Conservation (phyloP, 2,113 vertebrate species). For the Semicossyphus pulcher region DNA sequence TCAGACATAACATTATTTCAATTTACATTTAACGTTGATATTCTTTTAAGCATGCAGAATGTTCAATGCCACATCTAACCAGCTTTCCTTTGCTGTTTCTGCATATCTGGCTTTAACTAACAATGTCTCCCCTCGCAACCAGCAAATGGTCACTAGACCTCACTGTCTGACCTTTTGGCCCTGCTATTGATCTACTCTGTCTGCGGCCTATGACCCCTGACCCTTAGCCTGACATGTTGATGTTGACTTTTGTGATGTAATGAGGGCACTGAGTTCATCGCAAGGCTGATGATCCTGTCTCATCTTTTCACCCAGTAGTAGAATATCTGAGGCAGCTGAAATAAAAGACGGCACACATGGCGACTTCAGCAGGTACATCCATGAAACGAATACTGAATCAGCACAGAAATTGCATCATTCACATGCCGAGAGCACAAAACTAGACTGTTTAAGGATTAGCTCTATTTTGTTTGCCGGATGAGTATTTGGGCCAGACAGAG, state of each 20-base stretch:
- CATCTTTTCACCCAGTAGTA: not conserved
- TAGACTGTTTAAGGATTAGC: conserved; percentile 38
- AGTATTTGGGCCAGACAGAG: conserved; percentile 36
- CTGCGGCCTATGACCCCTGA: conserved; percentile 76
- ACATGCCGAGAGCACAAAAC: conserved; percentile 53
- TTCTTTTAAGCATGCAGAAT: not conserved
- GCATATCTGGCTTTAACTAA: conserved; percentile 66
- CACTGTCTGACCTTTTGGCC: conserved; percentile 75
- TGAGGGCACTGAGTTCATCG: conserved; percentile 40
- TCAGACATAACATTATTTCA: conserved; percentile 2
- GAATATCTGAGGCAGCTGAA: conserved; percentile 18
- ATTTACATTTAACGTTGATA: conserved; percentile 6
- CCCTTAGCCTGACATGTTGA: conserved; percentile 53
- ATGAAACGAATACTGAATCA: conserved; percentile 49
- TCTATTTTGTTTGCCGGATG: conserved; percentile 39
- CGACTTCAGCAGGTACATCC: conserved; percentile 34
- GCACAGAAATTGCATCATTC: conserved; percentile 60
- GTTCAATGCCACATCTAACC: conserved; percentile 33
- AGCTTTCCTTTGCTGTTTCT: conserved; percentile 38
- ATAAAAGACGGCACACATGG: conserved; percentile 18
- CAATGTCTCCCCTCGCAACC: conserved; percentile 62
- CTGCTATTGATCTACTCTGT: conserved; percentile 75
- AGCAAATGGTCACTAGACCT: conserved; percentile 51
- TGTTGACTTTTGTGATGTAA: conserved; percentile 72
- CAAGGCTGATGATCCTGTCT: conserved; percentile 22